phyloP scores from a whole-genome alignment of 2,888 invertebrate genomes.

The Erebia epiphron region DNA sequence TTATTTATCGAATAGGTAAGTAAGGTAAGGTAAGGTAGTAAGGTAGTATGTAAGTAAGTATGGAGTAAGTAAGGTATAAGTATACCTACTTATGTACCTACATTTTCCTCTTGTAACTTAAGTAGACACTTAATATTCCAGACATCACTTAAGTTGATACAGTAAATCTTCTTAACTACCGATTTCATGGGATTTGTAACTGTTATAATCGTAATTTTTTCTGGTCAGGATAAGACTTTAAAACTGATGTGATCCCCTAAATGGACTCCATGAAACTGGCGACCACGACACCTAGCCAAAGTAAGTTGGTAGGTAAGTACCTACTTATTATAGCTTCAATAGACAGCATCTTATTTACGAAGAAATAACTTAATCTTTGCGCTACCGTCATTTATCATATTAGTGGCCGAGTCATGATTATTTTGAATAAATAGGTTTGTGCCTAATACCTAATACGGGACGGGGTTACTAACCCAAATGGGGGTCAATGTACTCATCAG shows the following conservation, averaged over 20 bases:
- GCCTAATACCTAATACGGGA: neutral
- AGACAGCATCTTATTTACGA: conserved; percentile 3
- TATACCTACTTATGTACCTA: no score
- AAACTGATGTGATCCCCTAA: neutral
- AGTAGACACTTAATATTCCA: neutral
- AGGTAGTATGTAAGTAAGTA: no score
- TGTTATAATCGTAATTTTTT: neutral
- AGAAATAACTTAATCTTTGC: conserved; percentile 1
- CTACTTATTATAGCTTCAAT: neutral
- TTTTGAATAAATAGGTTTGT: neutral
- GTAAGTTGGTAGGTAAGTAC: neutral
- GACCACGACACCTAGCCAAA: no score
- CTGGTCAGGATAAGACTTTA: neutral
- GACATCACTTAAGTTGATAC: neutral
- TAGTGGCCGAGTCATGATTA: conserved; percentile 2
- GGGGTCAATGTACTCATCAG: no score
- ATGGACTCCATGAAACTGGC: neutral
- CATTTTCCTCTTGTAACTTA: neutral
- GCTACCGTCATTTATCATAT: conserved; percentile 4
- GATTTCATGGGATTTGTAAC: neutral
- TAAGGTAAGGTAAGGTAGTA: no score
- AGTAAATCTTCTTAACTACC: neutral
- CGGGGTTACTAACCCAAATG: no score
- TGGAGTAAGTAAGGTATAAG: no score
- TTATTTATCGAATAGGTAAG: neutral